Evolutionary conservation across 2,888 invertebrate species (phyloP).

Genomic region (Agapostemon virescens): DNA sequence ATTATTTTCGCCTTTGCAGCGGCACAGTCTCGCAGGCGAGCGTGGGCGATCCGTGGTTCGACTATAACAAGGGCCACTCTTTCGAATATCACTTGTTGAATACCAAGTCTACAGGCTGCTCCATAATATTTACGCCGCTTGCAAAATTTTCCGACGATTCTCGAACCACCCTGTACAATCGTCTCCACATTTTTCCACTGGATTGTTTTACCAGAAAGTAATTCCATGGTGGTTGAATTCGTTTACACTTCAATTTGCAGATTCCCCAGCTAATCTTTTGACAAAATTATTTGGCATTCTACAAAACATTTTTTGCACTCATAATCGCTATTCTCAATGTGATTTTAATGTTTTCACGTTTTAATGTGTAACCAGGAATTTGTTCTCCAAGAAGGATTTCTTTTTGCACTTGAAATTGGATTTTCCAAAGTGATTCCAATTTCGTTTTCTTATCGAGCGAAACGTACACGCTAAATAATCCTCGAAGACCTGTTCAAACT

Average conservation of each 20-base stretch:
- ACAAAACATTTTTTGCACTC: too few species aligned
- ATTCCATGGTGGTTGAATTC: too few species aligned
- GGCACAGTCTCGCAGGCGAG: not conserved
- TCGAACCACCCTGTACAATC: not conserved
- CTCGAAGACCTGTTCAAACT: too few species aligned
- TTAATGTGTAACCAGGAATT: too few species aligned
- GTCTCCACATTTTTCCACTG: not conserved
- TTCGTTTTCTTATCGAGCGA: not conserved
- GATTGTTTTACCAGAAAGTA: not conserved
- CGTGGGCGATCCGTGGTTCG: slow-evolving; percentile 15
- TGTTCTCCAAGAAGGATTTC: too few species aligned
- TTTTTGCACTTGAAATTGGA: not conserved
- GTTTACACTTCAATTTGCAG: too few species aligned
- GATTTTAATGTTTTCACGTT: too few species aligned
- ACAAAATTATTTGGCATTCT: too few species aligned
- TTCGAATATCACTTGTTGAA: slow-evolving; percentile 54
- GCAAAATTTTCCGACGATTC: not conserved
- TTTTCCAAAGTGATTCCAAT: not conserved
- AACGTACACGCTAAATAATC: not conserved
- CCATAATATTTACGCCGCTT: not conserved
- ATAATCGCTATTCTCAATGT: too few species aligned
- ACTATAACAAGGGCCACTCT: slow-evolving; percentile 34
- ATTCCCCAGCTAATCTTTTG: too few species aligned
- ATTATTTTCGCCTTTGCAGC: slow-evolving; percentile 13
- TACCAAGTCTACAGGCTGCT: slow-evolving; percentile 19